These are phyloP conservation scores for Sciurus niger DNA, from an alignment of 2,113 vertebrate species.

Conservation along the genomic window DNA sequence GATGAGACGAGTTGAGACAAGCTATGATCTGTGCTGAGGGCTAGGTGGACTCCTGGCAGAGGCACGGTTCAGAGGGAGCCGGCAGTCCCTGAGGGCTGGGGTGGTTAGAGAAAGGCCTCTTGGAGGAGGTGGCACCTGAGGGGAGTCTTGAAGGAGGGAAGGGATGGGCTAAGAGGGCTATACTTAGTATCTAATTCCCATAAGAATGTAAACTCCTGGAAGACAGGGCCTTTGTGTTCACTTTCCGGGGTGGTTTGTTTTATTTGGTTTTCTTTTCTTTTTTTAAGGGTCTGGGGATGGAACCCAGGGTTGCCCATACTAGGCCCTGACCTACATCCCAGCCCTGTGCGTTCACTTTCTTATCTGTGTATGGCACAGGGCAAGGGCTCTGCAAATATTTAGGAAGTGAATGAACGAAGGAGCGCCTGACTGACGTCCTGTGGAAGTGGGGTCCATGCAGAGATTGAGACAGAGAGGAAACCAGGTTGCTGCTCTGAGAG, in stretches of 20 bases:
- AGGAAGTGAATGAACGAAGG: neutral
- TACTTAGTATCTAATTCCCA: neutral
- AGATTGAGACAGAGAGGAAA: slow-evolving; percentile 24
- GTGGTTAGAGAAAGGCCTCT: slow-evolving; percentile 24
- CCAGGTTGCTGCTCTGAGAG: neutral
- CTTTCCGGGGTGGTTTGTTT: no score
- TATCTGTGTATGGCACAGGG: neutral
- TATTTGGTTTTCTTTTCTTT: neutral
- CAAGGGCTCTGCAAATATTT: neutral
- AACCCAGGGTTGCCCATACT: neutral
- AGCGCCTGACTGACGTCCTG: neutral
- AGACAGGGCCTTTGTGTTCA: neutral
- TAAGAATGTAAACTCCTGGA: neutral
- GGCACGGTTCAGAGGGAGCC: neutral
- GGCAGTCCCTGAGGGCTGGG: neutral
- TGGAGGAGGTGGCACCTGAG: neutral
- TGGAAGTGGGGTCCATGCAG: neutral
- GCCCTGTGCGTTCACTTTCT: neutral
- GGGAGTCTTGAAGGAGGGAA: slow-evolving; percentile 14
- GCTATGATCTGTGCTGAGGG: neutral
- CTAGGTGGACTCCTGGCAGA: neutral
- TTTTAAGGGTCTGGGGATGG: neutral
- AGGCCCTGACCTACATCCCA: neutral
- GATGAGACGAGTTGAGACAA: neutral
- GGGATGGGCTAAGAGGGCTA: neutral